Base-by-base conservation (phyloP, 2,797 vertebrate species). In the Pseudomugil tenellus region DNA sequence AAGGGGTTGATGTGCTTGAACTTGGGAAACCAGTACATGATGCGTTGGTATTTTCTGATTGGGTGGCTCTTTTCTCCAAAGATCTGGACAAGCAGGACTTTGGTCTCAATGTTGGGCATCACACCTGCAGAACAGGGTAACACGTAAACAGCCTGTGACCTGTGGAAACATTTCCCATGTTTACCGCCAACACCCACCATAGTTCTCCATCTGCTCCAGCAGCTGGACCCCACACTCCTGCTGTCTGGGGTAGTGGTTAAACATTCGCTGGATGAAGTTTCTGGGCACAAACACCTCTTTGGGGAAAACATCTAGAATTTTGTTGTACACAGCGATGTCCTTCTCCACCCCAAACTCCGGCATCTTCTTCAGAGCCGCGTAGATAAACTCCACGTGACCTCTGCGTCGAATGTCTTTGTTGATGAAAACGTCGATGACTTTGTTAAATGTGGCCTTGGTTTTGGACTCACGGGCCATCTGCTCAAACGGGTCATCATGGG, bases 331-430 rank as follows among this genome's bases (percentile, higher is more conserved):
- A 0, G 72, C 9, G 5, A 97, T 62, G 83, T 97, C 96, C 9
- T 81, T 77, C 88, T 96, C 93, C 19, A 98, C 94, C 0, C 95
- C 94, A 0, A 94, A 98, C 59, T 96, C 94, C 0, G 87, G 90
- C 96, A 98, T 98, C 91, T 95, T 95, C 74, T 85, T 91, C 72
- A 97, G 84, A 2, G 96, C 96, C 0, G 95, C 92, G 25, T 98
- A 96, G 74, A 97, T 96, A 34, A 98, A 96, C 84, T 98, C 96
- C 49, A 98, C 92, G 0, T 97, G 96, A 4, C 96, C 96, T 0
- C 96, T 92, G 10, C 94, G 90, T 2, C 94, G 91, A 13, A 95
- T 74, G n/a, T 93, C 94, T 13, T 55, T 69, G 70, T 89, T 85
- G 48, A 31, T 77, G 59, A 96, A 98, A 23, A 88, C 46, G 0